Percentiles rank a stretch among this genome's conserved stretches.
These are phyloP conservation scores for Syrphus vitripennis DNA, from an alignment of 2,888 invertebrate species.

Conservation along the genomic window DNA sequence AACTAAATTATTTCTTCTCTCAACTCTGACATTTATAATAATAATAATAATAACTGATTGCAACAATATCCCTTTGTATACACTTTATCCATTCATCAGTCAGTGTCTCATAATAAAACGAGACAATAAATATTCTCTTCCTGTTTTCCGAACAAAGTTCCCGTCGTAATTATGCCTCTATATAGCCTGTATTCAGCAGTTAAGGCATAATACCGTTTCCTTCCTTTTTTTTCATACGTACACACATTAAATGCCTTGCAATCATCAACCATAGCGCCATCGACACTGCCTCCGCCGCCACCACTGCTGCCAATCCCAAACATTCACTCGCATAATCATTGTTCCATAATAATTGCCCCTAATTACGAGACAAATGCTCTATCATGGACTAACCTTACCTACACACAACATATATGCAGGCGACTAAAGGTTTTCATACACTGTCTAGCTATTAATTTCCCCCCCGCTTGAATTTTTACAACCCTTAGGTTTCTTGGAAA, in stretches of 20 bases:
- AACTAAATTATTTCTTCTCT: not conserved
- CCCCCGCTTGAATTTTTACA: not conserved
- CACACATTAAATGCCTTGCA: not conserved
- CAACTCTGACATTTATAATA: conserved; percentile 38
- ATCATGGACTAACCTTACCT: not conserved
- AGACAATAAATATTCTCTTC: conserved; percentile 58
- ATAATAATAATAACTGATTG: too few relatives aligned
- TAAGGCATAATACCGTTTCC: conserved; percentile 48
- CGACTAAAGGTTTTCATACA: not conserved
- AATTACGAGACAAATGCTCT: conserved; percentile 65
- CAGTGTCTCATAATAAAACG: conserved; percentile 20
- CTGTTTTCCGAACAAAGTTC: not conserved
- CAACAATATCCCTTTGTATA: not conserved
- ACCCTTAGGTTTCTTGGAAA: not conserved
- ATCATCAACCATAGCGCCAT: not conserved
- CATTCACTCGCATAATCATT: conserved; percentile 33
- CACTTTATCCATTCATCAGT: not conserved
- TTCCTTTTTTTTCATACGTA: not conserved
- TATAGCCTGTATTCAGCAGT: conserved; percentile 17
- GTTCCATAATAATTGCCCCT: conserved; percentile 67
- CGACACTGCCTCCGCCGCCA: not conserved
- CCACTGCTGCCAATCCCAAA: not conserved
- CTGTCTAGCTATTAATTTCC: not conserved
- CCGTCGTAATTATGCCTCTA: not conserved
- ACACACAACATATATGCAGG: not conserved